Conservation (phyloP, 2,797 vertebrate species). For the Allobates femoralis region DNA sequence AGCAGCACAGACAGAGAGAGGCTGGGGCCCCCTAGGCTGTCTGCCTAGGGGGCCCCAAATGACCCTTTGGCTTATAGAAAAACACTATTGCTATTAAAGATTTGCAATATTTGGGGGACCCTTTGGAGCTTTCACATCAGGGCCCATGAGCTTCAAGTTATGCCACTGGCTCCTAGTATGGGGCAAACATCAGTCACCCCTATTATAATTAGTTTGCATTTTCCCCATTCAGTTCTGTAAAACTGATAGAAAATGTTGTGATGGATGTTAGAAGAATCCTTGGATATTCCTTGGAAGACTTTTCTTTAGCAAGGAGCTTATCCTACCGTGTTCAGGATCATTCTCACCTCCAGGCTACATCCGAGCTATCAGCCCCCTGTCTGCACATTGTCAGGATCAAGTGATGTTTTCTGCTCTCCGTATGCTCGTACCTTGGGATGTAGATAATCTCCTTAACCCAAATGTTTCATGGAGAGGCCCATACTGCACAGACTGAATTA, state of each 20-base stretch:
- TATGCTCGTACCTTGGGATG: background rate
- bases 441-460: conserved; percentile 13
- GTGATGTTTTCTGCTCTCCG: background rate
- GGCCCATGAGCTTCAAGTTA: too few species aligned
- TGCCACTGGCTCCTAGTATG: too few species aligned
- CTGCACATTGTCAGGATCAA: conserved; percentile 53
- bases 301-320: background rate
- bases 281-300: background rate
- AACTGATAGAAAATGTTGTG: background rate
- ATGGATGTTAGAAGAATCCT: background rate
- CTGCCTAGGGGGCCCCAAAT: too few species aligned
- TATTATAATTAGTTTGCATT: background rate
- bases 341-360: conserved; percentile 33
- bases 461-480: background rate
- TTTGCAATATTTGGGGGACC: too few species aligned
- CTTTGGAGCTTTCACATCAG: too few species aligned
- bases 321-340: conserved; percentile 28
- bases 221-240: background rate
- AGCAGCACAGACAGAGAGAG: too few species aligned
- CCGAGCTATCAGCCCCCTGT: conserved; percentile 24
- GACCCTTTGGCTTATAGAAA: too few species aligned
- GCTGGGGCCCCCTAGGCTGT: too few species aligned
- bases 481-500: background rate
- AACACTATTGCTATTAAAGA: too few species aligned
- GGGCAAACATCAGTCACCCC: background rate